Evolutionary conservation across 2,113 vertebrate species (phyloP).

Genomic region (Vanacampus margaritifer): DNA sequence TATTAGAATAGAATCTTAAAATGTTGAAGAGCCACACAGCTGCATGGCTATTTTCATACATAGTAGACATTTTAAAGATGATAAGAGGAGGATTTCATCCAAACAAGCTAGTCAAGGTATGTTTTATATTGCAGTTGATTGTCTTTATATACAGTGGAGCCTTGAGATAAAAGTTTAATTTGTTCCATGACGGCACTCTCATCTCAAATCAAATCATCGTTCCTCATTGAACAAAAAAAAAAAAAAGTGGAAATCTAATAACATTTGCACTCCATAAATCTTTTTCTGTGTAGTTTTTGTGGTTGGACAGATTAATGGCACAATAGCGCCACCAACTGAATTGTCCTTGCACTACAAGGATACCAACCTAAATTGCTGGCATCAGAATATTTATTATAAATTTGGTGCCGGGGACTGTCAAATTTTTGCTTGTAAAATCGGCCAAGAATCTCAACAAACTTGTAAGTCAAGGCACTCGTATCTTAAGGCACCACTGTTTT

Average conservation of each 20-base stretch:
- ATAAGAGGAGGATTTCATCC: background rate
- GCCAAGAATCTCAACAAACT: background rate
- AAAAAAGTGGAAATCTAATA: background rate
- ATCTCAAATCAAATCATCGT: background rate
- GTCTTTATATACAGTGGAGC: background rate
- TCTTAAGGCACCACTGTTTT: constrained; percentile 12
- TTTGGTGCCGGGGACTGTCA: background rate
- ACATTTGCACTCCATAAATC: no score
- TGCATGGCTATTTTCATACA: constrained; percentile 14
- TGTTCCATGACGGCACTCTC: background rate
- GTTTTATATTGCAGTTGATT: background rate
- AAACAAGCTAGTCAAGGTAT: background rate
- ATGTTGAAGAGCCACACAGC: background rate
- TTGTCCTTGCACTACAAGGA: background rate
- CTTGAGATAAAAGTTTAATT: background rate
- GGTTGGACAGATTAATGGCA: no score
- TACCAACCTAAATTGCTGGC: background rate
- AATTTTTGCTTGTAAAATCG: background rate
- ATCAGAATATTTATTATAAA: background rate
- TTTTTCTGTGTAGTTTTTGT: no score
- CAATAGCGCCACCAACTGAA: background rate
- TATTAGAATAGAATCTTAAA: background rate
- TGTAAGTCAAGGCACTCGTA: background rate
- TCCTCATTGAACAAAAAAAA: no score
- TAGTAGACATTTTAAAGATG: background rate